Base-by-base conservation (phyloP, 2,888 invertebrate species). In the Polymixis lichenea region DNA sequence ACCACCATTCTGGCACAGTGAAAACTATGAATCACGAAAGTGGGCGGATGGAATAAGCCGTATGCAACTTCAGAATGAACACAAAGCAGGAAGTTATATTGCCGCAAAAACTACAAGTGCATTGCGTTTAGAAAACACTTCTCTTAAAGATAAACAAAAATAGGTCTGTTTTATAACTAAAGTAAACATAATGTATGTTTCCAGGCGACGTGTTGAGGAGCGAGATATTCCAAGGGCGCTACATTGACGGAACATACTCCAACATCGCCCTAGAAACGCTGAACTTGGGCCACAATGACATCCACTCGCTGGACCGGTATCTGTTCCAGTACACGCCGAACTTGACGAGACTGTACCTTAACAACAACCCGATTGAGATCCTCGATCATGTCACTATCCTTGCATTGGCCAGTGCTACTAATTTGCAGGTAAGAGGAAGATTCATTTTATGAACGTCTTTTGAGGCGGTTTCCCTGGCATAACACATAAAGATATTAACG, bases 161-260 rank as follows among this genome's bases (percentile, higher is more conserved):
- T 32, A 53, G 43, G 22, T n/a, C 25, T n/a, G 22, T 67, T 51
- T 17, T 51, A n/a, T 32, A 22, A 56, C 17, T 66, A 58, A 66
- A 46, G 22, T 68, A 25, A 69, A 76, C 17, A 25, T 49, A 32
- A 38, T 28, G 9, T n/a, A 28, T 72, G 60, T 72, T 94, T 94
- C 78, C 91, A 97, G 97, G 97, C n/a, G 97, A 97, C 74, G 97
- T 97, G 60, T 90, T 98, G 58, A 95, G 97, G 67, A 96, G 97
- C 32, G 97, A 97, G 86, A 97, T 97, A 76, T 98, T 98, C 92
- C 97, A 97, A 89, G 98, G 98, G 0, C 97, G 97, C 0, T 98
- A 97, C 90, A 96, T 96, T 78, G 93, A 96, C 73, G 95, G 95
- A 6, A 93, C 93, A 32, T 98, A 97, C 92, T 96, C 96, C 80